phyloP scores from a whole-genome alignment of 2,797 vertebrate genomes.

The Pseudocheirus occidentalis region DNA sequence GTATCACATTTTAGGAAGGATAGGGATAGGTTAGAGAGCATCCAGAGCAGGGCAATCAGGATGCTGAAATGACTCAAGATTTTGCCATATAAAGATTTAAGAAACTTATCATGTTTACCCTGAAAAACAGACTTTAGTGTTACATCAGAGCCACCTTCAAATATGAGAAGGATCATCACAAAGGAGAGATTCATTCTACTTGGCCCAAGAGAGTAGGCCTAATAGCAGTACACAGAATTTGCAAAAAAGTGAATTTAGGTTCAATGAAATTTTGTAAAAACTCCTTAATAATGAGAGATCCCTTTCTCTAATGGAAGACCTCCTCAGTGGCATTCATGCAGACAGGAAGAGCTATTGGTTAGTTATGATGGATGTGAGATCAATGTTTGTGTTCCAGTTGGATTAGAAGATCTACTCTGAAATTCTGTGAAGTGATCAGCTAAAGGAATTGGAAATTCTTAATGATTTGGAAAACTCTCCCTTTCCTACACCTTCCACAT shows the following conservation, averaged over 20 bases:
- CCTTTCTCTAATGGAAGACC: not conserved
- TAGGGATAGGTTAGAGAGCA: not conserved
- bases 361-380: not conserved
- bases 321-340: not conserved
- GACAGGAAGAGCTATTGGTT: not conserved
- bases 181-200: not conserved
- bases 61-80: not conserved
- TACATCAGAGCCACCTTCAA: not conserved
- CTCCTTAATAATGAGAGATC: not conserved
- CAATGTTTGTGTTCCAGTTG: not conserved
- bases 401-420: not conserved
- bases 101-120: not conserved
- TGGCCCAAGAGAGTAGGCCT: not conserved
- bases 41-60: not conserved
- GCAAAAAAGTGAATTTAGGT: not conserved
- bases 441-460: not conserved
- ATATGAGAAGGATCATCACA: not conserved
- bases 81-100: not conserved
- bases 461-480: not conserved
- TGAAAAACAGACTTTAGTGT: not conserved
- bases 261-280: not conserved
- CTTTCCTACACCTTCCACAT: not conserved
- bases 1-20: not conserved
- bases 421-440: not conserved
- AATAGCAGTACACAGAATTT: not conserved